Evolutionary conservation across 2,888 invertebrate species (phyloP), one percentile per base, ranked within the genome.

Genomic region (Baronia brevicornis): DNA sequence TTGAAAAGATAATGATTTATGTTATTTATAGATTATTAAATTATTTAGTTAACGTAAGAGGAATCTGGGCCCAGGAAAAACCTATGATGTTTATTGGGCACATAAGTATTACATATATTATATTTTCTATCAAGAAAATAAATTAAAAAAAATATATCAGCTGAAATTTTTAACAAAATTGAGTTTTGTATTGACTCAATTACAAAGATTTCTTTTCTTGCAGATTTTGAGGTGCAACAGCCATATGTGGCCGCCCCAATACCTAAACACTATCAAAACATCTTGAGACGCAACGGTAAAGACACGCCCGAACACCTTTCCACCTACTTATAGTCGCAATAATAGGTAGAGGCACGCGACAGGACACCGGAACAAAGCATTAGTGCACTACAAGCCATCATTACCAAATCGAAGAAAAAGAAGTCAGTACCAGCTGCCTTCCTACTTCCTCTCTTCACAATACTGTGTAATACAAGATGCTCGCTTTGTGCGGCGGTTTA

Each of bases 371-470:
- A 59, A 80, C 79, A 80, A 80, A 72, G 50, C 61, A 54, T 58
- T 60, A 57, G 54, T 74, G 75, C 71, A 75, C 73, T 75, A 66
- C 70, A 73, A 69, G 69, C 79, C 79, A 79, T 80, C 79, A 82
- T 82, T 80, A 80, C 66, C 46, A 59, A 61, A 55, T 45, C 52
- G 55, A 68, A 68, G 69, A 69, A 70, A 70, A 75, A 70, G 70
- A 74, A 74, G 70, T 66, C 63, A 62, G 46, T 25, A 40, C 63
- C 82, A 80, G 82, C 82, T 80, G 80, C 74, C 75, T 72, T 69
- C 79, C 79, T 65, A 80, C 80, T 82, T 84, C 82, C 82, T 82
- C 52, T 62, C 36, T 58, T 60, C 72, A 75, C 79, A 82, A 80
- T 73, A 53, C 62, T 51, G 59, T 69, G 82, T 78, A 84, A 84